Evolutionary conservation across 2,797 vertebrate genomes (phyloP), one percentile per base, ranked within the genome.

Genomic region (Pseudomugil tenellus): DNA sequence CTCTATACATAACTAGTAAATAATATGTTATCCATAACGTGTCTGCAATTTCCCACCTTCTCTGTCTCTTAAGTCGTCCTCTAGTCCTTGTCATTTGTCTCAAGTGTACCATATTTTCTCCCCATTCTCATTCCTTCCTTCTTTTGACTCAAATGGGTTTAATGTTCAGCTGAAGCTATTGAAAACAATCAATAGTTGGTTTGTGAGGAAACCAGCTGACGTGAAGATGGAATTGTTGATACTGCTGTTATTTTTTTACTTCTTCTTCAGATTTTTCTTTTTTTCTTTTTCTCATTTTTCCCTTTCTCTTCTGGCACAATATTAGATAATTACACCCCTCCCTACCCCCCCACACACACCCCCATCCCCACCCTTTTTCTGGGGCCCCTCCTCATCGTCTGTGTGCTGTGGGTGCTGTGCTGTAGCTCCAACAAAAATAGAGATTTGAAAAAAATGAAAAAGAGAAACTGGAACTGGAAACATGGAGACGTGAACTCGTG

Each of bases 371-470:
- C 56, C 72, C 55, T 32, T 34, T 82, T 75, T 85, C 84, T 88
- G 80, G 88, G 85, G 58, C 81, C 69, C 49, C 41, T 37, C n/a
- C 81, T 86, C 79, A 87, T 93, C 37, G 86, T 93, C 86, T 83
- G 79, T 93, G 92, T 93, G 88, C 91, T 87, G 92, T 94, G 89
- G 90, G 91, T 95, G 92, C 93, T 86, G 92, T 94, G 92, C 84
- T 85, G 93, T 94, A 93, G 88, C 91, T 93, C 89, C 88, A 90
- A 92, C 86, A 84, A 87, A 90, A 86, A 84, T 85, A 92, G 80
- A 89, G 80, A 87, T 86, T 67, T 63, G 72, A 48, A 53, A 0
- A 63, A 51, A 46, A 49, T 13, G 43, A 54, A 63, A 17, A 51
- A 81, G 69, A 71, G 31, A 53, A 81, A 87, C 76, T 75, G 84